Base-by-base conservation (phyloP, 2,888 invertebrate genomes). In the Lymantria monacha region DNA sequence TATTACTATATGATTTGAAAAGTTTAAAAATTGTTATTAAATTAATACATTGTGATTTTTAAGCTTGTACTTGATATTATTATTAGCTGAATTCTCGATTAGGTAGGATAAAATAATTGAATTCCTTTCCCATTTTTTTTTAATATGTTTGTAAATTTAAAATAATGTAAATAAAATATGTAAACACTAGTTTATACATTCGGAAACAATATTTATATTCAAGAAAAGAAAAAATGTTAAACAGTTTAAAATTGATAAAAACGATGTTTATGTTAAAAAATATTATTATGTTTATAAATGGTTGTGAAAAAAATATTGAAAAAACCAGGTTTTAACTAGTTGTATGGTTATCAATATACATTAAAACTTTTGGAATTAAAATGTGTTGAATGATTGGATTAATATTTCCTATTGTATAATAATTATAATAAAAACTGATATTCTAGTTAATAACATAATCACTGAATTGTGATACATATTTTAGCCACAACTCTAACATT, bases 391-490 rank as follows among this genome's bases (percentile, higher is more conserved):
- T 44, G 46, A 69, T 61, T 57, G 56, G 56, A 66, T 53, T 63
- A 67, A 57, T 66, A 69, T 68, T 72, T 66, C 70, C 69, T 61
- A 56, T 53, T 72, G 72, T 76, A 76, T 51, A 61, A 73, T 72
- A 76, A 60, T 69, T 62, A 68, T 54, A 54, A 55, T 57, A 42
- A 63, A n/a, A 66, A 55, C 69, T 57, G 64, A 60, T 75, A 68
- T 65, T 69, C 60, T 73, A 77, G 73, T 59, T 75, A 71, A 33
- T 58, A 59, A 74, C 68, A 74, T 79, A 73, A 80, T 83, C 81
- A 81, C 79, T 61, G 67, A 70, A 66, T 63, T 80, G 83, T 84
- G 83, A 81, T 80, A 80, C 66, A 38, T 38, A 41, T 41, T 38
- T 38, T 13, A 41, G 14, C 11, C 15, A 15, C 11, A 9, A 41